Evolutionary conservation across 2,113 vertebrate genomes (phyloP).

Genomic region (Gadus macrocephalus): DNA sequence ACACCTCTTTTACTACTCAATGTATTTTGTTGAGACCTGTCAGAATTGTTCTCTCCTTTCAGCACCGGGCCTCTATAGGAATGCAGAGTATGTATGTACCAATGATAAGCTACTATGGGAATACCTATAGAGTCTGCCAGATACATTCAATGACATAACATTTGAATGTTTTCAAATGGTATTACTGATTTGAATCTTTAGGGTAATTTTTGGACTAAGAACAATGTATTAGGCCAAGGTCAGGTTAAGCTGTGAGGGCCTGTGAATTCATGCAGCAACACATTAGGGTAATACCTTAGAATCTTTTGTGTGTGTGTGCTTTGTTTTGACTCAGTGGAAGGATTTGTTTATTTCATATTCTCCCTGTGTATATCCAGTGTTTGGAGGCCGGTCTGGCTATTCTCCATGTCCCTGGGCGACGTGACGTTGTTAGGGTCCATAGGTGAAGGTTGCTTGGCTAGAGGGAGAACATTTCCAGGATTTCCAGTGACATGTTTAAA

Average conservation of each 20-base stretch:
- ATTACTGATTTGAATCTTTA: conserved; percentile 2
- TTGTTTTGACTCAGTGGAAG: not conserved
- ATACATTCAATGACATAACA: conserved; percentile 16
- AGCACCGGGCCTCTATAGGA: conserved; percentile 57
- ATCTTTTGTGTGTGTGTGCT: too few relatives aligned
- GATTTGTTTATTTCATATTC: not conserved
- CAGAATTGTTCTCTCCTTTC: conserved; percentile 50
- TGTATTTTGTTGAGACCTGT: conserved; percentile 61
- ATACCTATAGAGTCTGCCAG: conserved; percentile 25
- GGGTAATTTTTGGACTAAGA: conserved; percentile 4
- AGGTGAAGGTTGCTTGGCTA: conserved; percentile 32
- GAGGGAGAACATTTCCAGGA: conserved; percentile 35
- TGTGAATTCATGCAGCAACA: conserved; percentile 2
- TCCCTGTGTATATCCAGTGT: conserved; percentile 2
- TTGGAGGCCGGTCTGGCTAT: conserved; percentile 1
- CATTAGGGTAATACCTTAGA: conserved; percentile 23
- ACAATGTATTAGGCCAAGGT: too few relatives aligned
- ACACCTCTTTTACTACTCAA: conserved; percentile 43
- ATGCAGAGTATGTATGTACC: conserved; percentile 45
- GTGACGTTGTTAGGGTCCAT: conserved; percentile 32
- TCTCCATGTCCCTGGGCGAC: conserved; percentile 6
- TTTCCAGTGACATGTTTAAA: conserved; percentile 35
- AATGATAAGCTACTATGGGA: conserved; percentile 20
- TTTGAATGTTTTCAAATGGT: conserved; percentile 4
- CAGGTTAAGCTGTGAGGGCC: not conserved